Evolutionary conservation across 2,888 invertebrate species (phyloP).

Genomic region (Drosophila tripunctata): DNA sequence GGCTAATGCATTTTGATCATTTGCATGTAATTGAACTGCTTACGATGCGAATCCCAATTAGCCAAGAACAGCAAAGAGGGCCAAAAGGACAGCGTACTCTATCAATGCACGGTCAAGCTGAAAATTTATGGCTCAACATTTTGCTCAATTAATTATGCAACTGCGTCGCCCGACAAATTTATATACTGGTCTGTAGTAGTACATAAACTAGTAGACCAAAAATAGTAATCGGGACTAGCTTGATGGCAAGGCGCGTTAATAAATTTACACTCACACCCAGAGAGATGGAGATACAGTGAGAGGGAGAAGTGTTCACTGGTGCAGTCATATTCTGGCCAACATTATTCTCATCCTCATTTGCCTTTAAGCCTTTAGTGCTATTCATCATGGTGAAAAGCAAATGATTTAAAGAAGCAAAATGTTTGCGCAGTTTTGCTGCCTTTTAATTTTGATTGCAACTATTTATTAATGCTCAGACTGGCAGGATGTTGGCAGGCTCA

Average conservation of each 20-base stretch:
- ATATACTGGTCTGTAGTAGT: slow-evolving; percentile 15
- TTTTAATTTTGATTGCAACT: slow-evolving; percentile 76
- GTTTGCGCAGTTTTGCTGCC: slow-evolving; percentile 60
- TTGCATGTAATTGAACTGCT: slow-evolving; percentile 48
- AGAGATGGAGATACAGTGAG: too few species aligned
- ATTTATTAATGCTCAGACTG: slow-evolving; percentile 65
- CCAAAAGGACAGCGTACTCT: slow-evolving; percentile 3
- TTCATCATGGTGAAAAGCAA: slow-evolving; percentile 55
- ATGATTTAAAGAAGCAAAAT: slow-evolving; percentile 64
- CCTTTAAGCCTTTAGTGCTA: slow-evolving; percentile 8
- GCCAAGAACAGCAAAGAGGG: slow-evolving; percentile 37
- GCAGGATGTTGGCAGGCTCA: slow-evolving; percentile 39
- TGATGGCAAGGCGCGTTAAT: slow-evolving; percentile 53
- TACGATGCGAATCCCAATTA: slow-evolving; percentile 54
- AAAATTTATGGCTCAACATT: slow-evolving; percentile 54
- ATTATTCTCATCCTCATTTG: neutral
- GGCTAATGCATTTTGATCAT: slow-evolving; percentile 52
- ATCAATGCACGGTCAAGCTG: slow-evolving; percentile 25
- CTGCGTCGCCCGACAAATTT: slow-evolving; percentile 37
- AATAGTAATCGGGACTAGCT: slow-evolving; percentile 26
- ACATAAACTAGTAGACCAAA: slow-evolving; percentile 18
- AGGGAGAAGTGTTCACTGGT: neutral
- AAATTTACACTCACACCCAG: slow-evolving; percentile 50
- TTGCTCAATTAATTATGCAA: slow-evolving; percentile 60
- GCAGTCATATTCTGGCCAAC: slow-evolving; percentile 1